Evolutionary conservation across 64 coral and sea anemone genomes (phyloP).

Genomic region (Dendronephthya gigantea): DNA sequence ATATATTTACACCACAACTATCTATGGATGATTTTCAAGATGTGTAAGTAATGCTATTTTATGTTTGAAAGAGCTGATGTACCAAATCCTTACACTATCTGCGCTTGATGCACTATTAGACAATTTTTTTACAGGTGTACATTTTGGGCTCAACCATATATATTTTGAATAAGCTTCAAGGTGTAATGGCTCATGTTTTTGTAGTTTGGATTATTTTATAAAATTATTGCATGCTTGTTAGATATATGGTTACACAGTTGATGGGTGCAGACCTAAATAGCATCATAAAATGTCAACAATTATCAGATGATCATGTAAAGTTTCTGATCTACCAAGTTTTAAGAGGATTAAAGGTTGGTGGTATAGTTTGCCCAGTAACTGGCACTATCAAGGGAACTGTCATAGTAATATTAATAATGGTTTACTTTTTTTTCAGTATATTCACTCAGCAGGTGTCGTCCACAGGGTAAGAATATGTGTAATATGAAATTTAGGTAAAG

Average conservation of each 20-base stretch:
- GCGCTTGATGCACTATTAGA: too few relatives aligned
- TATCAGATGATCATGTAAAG: slow-evolving; percentile 97
- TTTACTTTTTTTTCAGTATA: slow-evolving; percentile 50
- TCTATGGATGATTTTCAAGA: slow-evolving; percentile 57
- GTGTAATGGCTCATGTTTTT: too few relatives aligned
- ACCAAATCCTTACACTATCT: too few relatives aligned
- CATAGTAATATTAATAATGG: background rate
- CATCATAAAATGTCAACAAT: slow-evolving; percentile 85
- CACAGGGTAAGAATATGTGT: slow-evolving; percentile 59
- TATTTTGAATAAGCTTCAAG: too few relatives aligned
- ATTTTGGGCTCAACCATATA: too few relatives aligned
- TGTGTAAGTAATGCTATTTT: slow-evolving; percentile 48
- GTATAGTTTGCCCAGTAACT: too few relatives aligned
- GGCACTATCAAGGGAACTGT: too few relatives aligned
- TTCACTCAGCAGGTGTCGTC: slow-evolving; percentile 96
- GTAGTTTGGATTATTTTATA: background rate
- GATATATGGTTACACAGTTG: slow-evolving; percentile 85
- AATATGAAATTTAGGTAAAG: background rate
- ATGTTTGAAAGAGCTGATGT: background rate
- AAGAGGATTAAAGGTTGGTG: slow-evolving; percentile 64
- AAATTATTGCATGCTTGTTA: slow-evolving; percentile 4
- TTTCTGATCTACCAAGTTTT: slow-evolving; percentile 89
- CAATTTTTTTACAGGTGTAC: too few relatives aligned
- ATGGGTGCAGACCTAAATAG: slow-evolving; percentile 97
- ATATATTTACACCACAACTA: slow-evolving; percentile 77